Conservation (phyloP, 1,140 invertebrate genomes). For the Wasmannia auropunctata region DNA sequence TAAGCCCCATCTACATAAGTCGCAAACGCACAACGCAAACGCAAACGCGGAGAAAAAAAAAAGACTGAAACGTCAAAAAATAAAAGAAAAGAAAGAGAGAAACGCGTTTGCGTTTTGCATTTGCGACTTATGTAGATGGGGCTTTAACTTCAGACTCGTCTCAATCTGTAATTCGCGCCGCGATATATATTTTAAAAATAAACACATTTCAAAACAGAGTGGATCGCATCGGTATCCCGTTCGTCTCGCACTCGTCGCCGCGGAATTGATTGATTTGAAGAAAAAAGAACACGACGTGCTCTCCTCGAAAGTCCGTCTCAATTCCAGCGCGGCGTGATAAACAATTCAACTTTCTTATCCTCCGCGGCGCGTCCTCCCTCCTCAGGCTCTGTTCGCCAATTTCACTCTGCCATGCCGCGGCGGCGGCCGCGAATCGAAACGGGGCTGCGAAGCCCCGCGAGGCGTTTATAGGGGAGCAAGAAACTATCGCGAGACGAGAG, state of each 20-base stretch:
- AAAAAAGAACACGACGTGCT: neutral
- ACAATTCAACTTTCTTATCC: conserved; percentile 22
- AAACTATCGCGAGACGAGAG: neutral
- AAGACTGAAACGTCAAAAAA: too few species aligned
- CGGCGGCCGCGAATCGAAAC: neutral
- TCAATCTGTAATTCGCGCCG: neutral
- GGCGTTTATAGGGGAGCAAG: neutral
- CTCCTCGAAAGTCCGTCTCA: neutral
- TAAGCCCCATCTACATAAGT: too few species aligned
- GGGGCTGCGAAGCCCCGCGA: conserved; percentile 5
- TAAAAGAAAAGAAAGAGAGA: too few species aligned
- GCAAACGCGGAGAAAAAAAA: too few species aligned
- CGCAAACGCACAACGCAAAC: too few species aligned
- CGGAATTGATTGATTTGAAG: neutral
- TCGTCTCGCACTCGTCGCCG: neutral
- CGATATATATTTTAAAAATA: neutral
- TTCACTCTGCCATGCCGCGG: neutral
- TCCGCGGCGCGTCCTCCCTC: neutral
- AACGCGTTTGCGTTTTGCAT: too few species aligned
- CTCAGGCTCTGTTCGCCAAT: neutral
- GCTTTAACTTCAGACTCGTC: neutral
- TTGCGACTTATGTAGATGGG: too few species aligned
- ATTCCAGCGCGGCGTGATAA: neutral
- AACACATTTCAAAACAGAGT: too few species aligned
- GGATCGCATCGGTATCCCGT: too few species aligned